Evolutionary conservation across 2,888 invertebrate genomes (phyloP).

Genomic region (Zhengitettix transpicula): DNA sequence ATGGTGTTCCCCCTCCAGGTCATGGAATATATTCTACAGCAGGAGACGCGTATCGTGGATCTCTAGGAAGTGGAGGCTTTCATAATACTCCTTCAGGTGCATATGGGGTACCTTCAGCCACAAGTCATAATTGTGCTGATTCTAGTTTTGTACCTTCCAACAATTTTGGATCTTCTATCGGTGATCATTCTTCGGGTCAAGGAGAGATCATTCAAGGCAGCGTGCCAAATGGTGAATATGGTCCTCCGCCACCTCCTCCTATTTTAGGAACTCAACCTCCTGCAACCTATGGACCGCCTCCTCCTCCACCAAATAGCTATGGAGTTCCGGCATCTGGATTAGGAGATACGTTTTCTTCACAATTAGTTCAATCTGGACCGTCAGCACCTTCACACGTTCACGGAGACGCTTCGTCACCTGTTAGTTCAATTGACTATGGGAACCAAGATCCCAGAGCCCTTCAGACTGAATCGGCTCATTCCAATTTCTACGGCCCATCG

Average conservation of each 20-base stretch:
- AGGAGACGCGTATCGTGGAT: neutral
- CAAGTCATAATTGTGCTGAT: constrained; percentile 9
- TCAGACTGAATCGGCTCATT: neutral
- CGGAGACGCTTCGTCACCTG: neutral
- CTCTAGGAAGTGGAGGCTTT: neutral
- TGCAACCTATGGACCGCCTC: constrained; percentile 9
- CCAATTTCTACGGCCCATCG: neutral
- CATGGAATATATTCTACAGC: constrained; percentile 1
- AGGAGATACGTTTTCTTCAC: constrained; percentile 9
- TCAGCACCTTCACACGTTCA: neutral
- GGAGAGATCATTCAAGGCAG: neutral
- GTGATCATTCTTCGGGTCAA: constrained; percentile 13
- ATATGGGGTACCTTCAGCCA: constrained; percentile 15
- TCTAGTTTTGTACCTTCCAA: constrained; percentile 12
- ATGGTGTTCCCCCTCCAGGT: neutral
- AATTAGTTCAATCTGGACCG: neutral
- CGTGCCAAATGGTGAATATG: neutral
- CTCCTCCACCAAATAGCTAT: constrained; percentile 13
- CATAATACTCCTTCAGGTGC: constrained; percentile 15
- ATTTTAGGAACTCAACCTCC: constrained; percentile 10
- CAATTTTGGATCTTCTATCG: constrained; percentile 6
- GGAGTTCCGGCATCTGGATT: constrained; percentile 12
- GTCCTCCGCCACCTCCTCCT: constrained; percentile 4
- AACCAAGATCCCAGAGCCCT: neutral
- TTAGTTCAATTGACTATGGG: neutral